Percentiles rank a stretch among this genome's conserved stretches.
Conservation (phyloP, 92 coral and sea anemone genomes). For the Zoanthus sansibaricus region DNA sequence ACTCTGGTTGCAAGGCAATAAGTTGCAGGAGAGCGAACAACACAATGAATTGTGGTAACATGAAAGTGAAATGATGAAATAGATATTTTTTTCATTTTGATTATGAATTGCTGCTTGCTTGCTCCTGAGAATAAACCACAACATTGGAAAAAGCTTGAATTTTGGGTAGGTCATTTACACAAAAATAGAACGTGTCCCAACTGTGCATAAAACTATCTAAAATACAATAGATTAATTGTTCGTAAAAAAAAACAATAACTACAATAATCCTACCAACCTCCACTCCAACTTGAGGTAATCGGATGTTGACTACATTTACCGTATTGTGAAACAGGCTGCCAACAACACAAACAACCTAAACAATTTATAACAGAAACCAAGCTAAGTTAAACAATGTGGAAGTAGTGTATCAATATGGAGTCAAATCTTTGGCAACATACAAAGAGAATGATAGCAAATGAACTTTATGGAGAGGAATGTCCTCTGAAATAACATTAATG, state of each 20-base stretch:
- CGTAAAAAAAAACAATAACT: background rate
- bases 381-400: no score
- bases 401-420: background rate
- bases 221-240: background rate
- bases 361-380: background rate
- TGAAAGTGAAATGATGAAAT: background rate
- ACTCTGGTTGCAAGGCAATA: no score
- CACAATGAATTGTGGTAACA: no score
- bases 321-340: slow-evolving; percentile 94
- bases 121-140: no score
- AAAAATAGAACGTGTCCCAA: background rate
- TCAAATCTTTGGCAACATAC: no score
- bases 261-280: slow-evolving; percentile 9
- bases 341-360: slow-evolving; percentile 80
- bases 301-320: slow-evolving; percentile 77
- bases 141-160: background rate
- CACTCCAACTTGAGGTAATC: slow-evolving; percentile 50
- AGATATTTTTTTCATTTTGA: no score
- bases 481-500: no score
- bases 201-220: background rate
- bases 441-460: no score
- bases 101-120: no score
- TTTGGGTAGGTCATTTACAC: background rate
- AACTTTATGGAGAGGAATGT: no score
- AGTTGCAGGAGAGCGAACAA: no score